phyloP scores from a whole-genome alignment of 1,140 invertebrate genomes.

The Paracyclopina nana region DNA sequence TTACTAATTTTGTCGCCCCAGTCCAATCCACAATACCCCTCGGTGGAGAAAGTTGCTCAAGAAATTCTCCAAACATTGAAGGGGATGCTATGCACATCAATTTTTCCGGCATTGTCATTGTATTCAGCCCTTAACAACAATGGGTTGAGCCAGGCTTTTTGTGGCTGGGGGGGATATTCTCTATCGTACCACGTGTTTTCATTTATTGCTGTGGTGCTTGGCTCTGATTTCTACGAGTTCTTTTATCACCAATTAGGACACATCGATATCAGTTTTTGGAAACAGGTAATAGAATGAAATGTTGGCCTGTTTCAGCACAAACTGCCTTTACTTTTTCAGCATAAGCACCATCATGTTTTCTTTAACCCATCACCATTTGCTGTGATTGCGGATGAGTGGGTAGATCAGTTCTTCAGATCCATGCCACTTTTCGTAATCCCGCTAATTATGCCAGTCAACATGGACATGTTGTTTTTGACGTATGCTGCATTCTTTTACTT shows the following conservation, averaged over 20 bases:
- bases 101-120: slow-evolving; percentile 2
- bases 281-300: too few species aligned
- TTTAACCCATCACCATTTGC: slow-evolving; percentile 10
- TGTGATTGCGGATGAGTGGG: slow-evolving; percentile 11
- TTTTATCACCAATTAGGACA: neutral
- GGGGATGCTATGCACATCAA: slow-evolving; percentile 10
- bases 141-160: neutral
- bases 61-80: slow-evolving; percentile 11
- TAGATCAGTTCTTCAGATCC: slow-evolving; percentile 12
- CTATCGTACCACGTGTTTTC: neutral
- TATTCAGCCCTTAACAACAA: neutral
- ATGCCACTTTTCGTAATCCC: slow-evolving; percentile 1
- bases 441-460: slow-evolving; percentile 9
- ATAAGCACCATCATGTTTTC: slow-evolving; percentile 16
- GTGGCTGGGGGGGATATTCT: neutral
- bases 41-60: slow-evolving; percentile 1
- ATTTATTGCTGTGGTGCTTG: neutral
- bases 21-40: neutral
- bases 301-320: too few species aligned
- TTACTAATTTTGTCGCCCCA: neutral
- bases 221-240: neutral
- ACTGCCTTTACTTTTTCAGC: too few species aligned
- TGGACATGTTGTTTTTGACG: slow-evolving; percentile 7
- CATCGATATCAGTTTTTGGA: neutral
- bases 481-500: slow-evolving; percentile 6